phyloP scores from a whole-genome alignment of 2,797 vertebrate genomes.

The Lepus townsendii region DNA sequence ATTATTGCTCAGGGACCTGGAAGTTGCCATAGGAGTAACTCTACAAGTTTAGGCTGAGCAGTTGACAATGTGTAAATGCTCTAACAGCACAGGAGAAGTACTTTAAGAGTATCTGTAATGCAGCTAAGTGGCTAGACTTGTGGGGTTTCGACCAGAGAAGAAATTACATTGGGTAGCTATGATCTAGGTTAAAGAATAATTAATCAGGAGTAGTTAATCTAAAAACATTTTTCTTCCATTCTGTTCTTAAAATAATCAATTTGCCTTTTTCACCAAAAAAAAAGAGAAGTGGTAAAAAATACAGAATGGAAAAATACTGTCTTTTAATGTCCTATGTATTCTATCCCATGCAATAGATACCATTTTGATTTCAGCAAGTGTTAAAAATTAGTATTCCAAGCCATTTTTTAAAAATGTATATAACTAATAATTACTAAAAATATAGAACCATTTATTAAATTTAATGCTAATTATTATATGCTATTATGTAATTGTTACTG shows the following conservation, averaged over 20 bases:
- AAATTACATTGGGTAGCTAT: background rate
- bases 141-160: background rate
- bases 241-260: background rate
- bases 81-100: background rate
- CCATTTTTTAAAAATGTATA: background rate
- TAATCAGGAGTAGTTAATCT: constrained; percentile 19
- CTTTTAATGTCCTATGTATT: constrained; percentile 45
- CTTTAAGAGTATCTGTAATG: background rate
- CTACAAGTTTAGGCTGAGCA: background rate
- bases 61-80: constrained; percentile 26
- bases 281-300: background rate
- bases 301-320: background rate
- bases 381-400: constrained; percentile 28
- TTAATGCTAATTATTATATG: constrained; percentile 45
- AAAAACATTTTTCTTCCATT: constrained; percentile 32
- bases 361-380: constrained; percentile 43
- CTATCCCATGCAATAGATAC: constrained; percentile 10
- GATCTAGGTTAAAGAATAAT: constrained; percentile 24
- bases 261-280: constrained; percentile 21
- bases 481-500: background rate
- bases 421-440: constrained; percentile 52
- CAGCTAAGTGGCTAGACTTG: constrained; percentile 7
- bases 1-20: constrained; percentile 11
- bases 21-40: constrained; percentile 24
- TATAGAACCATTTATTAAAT: constrained; percentile 37